phyloP scores from a whole-genome alignment of 2,113 vertebrate species.

The Lophius piscatorius region DNA sequence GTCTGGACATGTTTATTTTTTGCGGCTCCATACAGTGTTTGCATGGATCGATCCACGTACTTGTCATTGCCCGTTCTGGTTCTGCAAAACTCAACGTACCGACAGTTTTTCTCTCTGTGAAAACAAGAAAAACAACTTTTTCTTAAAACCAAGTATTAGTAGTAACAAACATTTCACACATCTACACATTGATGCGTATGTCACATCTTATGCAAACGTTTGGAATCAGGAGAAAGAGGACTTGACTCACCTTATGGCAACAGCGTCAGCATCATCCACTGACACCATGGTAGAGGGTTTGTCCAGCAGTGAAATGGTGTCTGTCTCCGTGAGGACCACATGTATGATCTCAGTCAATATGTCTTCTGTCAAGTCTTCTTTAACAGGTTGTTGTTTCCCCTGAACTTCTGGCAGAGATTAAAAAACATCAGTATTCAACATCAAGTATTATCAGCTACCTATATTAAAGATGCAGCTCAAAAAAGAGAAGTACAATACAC shows the following conservation, averaged over 20 bases:
- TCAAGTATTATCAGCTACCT: background rate
- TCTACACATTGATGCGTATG: background rate
- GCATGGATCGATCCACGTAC: constrained; percentile 83
- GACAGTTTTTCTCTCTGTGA: constrained; percentile 78
- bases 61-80: constrained; percentile 78
- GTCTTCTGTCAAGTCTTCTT: constrained; percentile 73
- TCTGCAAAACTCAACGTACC: constrained; percentile 81
- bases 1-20: constrained; percentile 88
- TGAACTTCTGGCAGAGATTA: constrained; percentile 76
- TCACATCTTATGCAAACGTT: no score
- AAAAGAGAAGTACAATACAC: background rate
- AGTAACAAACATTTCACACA: no score
- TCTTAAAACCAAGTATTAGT: no score
- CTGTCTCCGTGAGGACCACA: constrained; percentile 81
- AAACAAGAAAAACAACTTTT: no score
- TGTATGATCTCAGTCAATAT: constrained; percentile 78
- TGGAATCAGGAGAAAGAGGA: background rate
- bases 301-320: constrained; percentile 82
- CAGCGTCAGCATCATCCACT: constrained; percentile 77
- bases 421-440: no score
- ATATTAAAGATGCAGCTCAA: background rate
- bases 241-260: constrained; percentile 78
- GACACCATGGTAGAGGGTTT: constrained; percentile 78
- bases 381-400: constrained; percentile 52
- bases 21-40: constrained; percentile 83